These are phyloP conservation scores for Delichon dasypus DNA, from an alignment of 2,797 vertebrate species.

Conservation along the genomic window DNA sequence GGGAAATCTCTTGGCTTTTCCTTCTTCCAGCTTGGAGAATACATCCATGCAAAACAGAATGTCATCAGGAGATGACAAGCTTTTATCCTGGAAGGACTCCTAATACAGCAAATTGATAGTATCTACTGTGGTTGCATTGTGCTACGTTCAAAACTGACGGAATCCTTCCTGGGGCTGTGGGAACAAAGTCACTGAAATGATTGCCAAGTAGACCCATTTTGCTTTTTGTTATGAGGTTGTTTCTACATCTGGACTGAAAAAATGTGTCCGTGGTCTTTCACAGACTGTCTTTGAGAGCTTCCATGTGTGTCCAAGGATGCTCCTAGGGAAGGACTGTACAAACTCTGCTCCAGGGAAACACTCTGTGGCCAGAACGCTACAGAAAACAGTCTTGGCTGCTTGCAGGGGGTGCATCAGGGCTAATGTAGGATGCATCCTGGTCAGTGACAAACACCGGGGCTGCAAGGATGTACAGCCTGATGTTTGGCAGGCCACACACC, in stretches of 20 bases:
- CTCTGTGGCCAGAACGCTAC: background rate
- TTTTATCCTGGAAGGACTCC: background rate
- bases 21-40: background rate
- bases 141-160: background rate
- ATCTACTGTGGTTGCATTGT: background rate
- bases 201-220: background rate
- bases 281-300: background rate
- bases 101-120: background rate
- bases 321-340: background rate
- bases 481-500: accelerated
- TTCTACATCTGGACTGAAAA: background rate
- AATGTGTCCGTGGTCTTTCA: background rate
- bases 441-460: background rate
- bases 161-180: background rate
- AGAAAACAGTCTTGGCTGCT: background rate
- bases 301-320: accelerated
- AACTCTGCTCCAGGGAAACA: background rate
- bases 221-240: background rate
- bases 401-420: background rate
- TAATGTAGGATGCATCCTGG: background rate
- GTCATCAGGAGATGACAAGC: background rate
- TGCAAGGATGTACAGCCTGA: background rate
- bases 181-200: background rate
- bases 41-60: background rate
- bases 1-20: background rate